Percentiles rank a stretch among this genome's conserved stretches.
Conservation (phyloP, 2,888 invertebrate genomes). For the Entomobrya proxima region DNA sequence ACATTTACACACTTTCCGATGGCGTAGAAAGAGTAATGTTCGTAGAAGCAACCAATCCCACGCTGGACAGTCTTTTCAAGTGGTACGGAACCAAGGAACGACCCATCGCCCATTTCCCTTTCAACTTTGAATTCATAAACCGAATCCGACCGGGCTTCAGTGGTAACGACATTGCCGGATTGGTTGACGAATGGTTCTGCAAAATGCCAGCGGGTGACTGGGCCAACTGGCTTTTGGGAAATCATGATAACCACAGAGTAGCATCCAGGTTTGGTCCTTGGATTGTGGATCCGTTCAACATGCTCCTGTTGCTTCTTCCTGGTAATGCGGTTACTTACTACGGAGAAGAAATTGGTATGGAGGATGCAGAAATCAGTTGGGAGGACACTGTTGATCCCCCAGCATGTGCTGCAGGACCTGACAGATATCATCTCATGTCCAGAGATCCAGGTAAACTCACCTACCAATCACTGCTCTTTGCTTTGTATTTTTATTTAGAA, state of each 20-base stretch:
- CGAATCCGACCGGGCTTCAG: constrained; percentile 78
- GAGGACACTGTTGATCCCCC: constrained; percentile 17
- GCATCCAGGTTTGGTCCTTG: constrained; percentile 26
- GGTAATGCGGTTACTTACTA: constrained; percentile 81
- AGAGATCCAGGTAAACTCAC: constrained; percentile 3
- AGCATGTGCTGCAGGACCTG: constrained; percentile 21
- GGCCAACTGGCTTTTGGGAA: constrained; percentile 77
- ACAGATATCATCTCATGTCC: not conserved
- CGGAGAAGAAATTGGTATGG: constrained; percentile 80
- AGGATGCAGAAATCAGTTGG: constrained; percentile 72
- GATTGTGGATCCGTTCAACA: constrained; percentile 78
- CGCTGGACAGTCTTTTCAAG: constrained; percentile 71
- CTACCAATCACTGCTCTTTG: too few relatives aligned
- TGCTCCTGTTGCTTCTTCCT: constrained; percentile 80
- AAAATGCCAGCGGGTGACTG: constrained; percentile 76
- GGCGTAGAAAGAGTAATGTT: constrained; percentile 76
- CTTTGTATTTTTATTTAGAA: not conserved
- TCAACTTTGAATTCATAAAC: constrained; percentile 76
- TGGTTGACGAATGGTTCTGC: constrained; percentile 82
- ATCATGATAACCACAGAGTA: constrained; percentile 54
- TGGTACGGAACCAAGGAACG: constrained; percentile 75
- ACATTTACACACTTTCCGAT: constrained; percentile 80
- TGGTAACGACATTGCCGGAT: constrained; percentile 81
- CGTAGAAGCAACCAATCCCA: constrained; percentile 75
- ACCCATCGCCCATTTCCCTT: constrained; percentile 76